A percentile compares a stretch with the other conserved stretches of the same genome.
These are phyloP conservation scores for Nomada lathburiana DNA, from an alignment of 2,888 invertebrate species.

Conservation along the genomic window DNA sequence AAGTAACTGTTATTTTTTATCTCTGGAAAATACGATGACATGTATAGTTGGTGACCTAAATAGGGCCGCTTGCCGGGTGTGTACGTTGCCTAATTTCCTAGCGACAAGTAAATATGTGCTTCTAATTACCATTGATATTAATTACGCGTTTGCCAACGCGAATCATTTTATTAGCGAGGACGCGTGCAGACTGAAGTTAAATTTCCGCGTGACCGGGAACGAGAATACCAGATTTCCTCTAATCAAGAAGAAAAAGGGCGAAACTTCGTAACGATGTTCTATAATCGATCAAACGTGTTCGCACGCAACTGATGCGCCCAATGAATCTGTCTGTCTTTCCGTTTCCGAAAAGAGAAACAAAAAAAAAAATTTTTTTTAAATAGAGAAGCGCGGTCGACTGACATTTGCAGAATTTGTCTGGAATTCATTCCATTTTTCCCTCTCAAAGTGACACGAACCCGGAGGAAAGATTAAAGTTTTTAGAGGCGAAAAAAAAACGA, in stretches of 20 bases:
- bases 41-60: slow-evolving; percentile 34
- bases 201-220: background rate
- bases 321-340: background rate
- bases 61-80: slow-evolving; percentile 1
- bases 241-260: no score
- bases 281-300: slow-evolving; percentile 23
- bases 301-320: background rate
- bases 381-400: slow-evolving; percentile 2
- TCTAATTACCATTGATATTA: slow-evolving; percentile 60
- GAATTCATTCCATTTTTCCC: slow-evolving; percentile 38
- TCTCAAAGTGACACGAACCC: slow-evolving; percentile 37
- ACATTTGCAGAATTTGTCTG: slow-evolving; percentile 31
- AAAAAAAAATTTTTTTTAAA: background rate
- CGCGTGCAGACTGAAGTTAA: background rate
- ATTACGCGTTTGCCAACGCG: slow-evolving; percentile 44
- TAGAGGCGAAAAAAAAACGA: background rate
- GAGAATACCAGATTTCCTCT: background rate
- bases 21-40: background rate
- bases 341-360: background rate
- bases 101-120: slow-evolving; percentile 51
- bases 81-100: slow-evolving; percentile 47
- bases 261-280: background rate
- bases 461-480: slow-evolving; percentile 39
- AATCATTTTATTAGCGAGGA: slow-evolving; percentile 35
- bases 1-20: background rate